Percentiles rank a stretch among this genome's conserved stretches.
Evolutionary conservation across 2,113 vertebrate genomes (phyloP).

Genomic region (Baryphthengus martii): DNA sequence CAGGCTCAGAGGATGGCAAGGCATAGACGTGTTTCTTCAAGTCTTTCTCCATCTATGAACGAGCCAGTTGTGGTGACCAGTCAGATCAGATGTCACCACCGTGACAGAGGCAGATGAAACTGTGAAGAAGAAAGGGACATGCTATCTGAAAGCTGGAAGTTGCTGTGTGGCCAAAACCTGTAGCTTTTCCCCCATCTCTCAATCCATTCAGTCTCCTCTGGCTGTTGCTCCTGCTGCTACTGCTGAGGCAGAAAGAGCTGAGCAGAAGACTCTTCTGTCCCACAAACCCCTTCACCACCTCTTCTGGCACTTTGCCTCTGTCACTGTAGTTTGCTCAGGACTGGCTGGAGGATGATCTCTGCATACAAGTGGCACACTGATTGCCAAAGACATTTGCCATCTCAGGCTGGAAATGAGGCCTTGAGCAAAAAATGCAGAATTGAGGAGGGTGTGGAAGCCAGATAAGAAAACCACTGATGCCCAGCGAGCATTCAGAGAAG

Average conservation of each 20-base stretch:
- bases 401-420: background rate
- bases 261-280: background rate
- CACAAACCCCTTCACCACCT: background rate
- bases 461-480: background rate
- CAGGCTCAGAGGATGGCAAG: background rate
- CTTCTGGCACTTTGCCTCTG: background rate
- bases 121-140: background rate
- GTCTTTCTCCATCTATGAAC: background rate
- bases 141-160: background rate
- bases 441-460: background rate
- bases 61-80: background rate
- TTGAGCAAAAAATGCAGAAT: background rate
- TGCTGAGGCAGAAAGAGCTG: background rate
- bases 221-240: background rate
- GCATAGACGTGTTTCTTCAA: background rate
- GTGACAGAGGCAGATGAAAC: background rate
- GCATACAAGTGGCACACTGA: rapidly evolving
- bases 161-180: background rate
- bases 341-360: background rate
- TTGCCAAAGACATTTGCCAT: background rate
- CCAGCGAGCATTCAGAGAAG: background rate
- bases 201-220: background rate
- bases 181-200: background rate
- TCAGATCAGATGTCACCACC: background rate
- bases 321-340: background rate